These are phyloP conservation scores for Agrilus cyanescens DNA, from an alignment of 2,888 invertebrate genomes.

Conservation along the genomic window DNA sequence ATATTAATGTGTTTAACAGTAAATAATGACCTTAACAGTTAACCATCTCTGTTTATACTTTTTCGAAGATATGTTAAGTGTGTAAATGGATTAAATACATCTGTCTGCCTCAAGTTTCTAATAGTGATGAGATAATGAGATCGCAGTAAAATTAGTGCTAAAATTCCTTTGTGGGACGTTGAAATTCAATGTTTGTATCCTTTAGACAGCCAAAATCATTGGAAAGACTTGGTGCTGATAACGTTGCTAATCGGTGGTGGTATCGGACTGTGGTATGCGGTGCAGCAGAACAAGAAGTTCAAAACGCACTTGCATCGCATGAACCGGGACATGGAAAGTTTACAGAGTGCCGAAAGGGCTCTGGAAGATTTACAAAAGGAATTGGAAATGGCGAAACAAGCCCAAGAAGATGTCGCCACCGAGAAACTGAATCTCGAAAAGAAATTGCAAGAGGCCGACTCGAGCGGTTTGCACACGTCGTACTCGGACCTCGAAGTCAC, in stretches of 20 bases:
- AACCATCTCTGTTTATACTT: no score
- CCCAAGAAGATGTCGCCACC: constrained; percentile 68
- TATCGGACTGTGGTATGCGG: constrained; percentile 84
- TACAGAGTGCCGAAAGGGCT: constrained; percentile 80
- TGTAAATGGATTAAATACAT: no score
- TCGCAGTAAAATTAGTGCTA: no score
- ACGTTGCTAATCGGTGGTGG: constrained; percentile 72
- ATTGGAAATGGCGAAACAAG: constrained; percentile 70
- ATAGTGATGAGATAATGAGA: no score
- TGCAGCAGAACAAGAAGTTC: constrained; percentile 80
- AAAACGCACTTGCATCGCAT: constrained; percentile 78
- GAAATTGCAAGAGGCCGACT: constrained; percentile 58
- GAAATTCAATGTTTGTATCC: background rate
- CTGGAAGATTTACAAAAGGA: constrained; percentile 76
- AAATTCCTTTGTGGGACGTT: no score
- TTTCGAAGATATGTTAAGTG: no score
- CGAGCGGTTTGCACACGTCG: constrained; percentile 51
- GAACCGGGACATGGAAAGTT: constrained; percentile 88
- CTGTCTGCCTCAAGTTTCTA: no score
- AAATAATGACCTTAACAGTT: no score
- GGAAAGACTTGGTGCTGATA: constrained; percentile 85
- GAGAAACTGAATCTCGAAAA: constrained; percentile 75
- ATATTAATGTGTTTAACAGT: no score
- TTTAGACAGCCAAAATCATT: constrained; percentile 33
- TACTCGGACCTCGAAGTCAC: constrained; percentile 72